Evolutionary conservation across 2,113 vertebrate species (phyloP).

Genomic region (Procavia capensis): DNA sequence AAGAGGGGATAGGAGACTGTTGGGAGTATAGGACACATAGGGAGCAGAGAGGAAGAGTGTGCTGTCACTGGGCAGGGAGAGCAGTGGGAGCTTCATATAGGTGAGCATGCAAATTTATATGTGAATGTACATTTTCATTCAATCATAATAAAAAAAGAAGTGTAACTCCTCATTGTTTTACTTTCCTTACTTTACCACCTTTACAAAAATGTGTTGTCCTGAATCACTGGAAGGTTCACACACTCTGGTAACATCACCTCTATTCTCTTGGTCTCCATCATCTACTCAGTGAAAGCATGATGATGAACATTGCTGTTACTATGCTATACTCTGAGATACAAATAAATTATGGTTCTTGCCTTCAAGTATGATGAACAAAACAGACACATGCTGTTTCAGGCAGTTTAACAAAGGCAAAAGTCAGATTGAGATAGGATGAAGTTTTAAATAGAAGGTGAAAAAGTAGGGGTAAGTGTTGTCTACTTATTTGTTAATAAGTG

Average conservation of each 20-base stretch:
- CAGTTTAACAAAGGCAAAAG: neutral
- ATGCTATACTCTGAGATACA: neutral
- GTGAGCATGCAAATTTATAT: too few species aligned
- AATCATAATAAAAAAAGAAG: too few species aligned
- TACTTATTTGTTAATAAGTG: neutral
- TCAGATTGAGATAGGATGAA: neutral
- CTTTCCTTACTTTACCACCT: neutral
- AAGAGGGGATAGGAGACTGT: too few species aligned
- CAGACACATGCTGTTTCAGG: neutral
- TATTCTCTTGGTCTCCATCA: neutral
- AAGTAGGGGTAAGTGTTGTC: neutral
- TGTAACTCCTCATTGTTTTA: neutral
- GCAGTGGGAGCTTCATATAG: too few species aligned
- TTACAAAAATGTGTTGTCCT: constrained; percentile 16
- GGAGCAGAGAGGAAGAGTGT: too few species aligned
- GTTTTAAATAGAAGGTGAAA: neutral
- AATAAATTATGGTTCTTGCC: neutral
- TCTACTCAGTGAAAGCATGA: constrained; percentile 17
- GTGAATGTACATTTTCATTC: too few species aligned
- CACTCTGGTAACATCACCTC: neutral
- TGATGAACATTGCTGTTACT: neutral
- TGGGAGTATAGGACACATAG: too few species aligned
- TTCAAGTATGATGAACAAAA: neutral
- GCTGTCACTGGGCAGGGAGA: too few species aligned
- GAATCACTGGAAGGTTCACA: constrained; percentile 1